Base-by-base conservation (phyloP, 2,888 invertebrate genomes). In the Fragum whitleyi region DNA sequence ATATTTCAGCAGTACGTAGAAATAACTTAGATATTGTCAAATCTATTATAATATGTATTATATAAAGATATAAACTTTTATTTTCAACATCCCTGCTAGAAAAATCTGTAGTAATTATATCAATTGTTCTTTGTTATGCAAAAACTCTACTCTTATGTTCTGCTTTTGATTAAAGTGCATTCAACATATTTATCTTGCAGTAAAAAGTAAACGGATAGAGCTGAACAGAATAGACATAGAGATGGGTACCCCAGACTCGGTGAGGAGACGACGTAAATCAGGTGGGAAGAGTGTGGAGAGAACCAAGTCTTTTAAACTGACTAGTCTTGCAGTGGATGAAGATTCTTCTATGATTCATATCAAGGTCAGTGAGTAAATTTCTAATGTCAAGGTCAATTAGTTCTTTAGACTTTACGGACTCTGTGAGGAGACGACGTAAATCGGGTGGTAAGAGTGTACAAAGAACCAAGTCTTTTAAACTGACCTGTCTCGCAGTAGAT, bases 401-500 rank as follows among this genome's bases (percentile, higher is more conserved):
- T n/a, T n/a, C n/a, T n/a, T n/a, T n/a, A n/a, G n/a, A n/a, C n/a
- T n/a, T n/a, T n/a, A n/a, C n/a, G n/a, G 86, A 84, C 57, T 79
- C 80, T 1, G 39, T 71, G 65, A 70, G 78, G 23, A 61, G 69
- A 62, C 59, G 74, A 19, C 69, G 81, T 5, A 71, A 67, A 29
- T 83, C 85, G 28, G 74, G 80, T 14, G 77, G 77, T 0, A 65
- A 51, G n/a, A 82, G 84, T 74, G 70, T 77, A 14, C 77, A 79
- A 32, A 76, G 77, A 39, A 72, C 75, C 9, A 83, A 83, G 59
- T 82, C 83, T 19, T 83, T 87, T 47, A 83, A 83, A 73, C 74
- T 86, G 59, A 86, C 86, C n/a, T 79, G 76, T 32, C 78, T 86
- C 62, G 83, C 86, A 6, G 87, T 88, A 14, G 87, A 88, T 61